Conservation (phyloP, 2,113 vertebrate species). For the Salminus brasiliensis region DNA sequence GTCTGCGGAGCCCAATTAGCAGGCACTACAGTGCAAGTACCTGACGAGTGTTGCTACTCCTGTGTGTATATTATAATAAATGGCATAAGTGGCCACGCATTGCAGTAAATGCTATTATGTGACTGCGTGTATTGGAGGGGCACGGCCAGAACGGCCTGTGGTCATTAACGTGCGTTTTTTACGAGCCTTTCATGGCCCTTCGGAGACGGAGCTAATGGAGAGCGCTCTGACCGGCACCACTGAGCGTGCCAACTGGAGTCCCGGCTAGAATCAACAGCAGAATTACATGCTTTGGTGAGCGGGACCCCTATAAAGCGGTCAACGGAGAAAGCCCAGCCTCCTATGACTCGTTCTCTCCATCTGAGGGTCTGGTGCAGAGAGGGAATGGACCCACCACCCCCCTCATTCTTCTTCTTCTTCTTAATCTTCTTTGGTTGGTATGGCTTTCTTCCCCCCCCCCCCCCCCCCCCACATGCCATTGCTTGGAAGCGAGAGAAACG, state of each 20-base stretch:
- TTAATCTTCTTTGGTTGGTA: constrained; percentile 8
- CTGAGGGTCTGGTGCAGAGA: constrained; percentile 9
- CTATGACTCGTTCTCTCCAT: constrained; percentile 48
- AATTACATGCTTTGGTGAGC: constrained; percentile 69
- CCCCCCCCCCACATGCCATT: constrained; percentile 13
- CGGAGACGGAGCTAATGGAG: constrained; percentile 62
- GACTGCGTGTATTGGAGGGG: constrained; percentile 43
- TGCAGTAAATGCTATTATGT: constrained; percentile 49
- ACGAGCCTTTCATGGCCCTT: constrained; percentile 64
- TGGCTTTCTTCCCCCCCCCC: constrained; percentile 49
- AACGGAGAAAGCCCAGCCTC: constrained; percentile 53
- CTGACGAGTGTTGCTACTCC: constrained; percentile 20
- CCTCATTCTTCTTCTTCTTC: too few species aligned
- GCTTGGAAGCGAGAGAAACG: constrained; percentile 43
- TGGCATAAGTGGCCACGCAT: constrained; percentile 37
- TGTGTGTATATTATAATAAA: constrained; percentile 32
- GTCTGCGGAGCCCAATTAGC: background rate
- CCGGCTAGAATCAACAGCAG: constrained; percentile 73
- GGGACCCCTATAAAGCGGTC: constrained; percentile 65
- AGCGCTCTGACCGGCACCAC: constrained; percentile 66
- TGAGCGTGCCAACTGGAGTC: constrained; percentile 62
- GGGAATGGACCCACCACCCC: background rate
- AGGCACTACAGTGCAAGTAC: constrained; percentile 9
- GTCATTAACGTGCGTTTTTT: constrained; percentile 67
- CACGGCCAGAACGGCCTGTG: constrained; percentile 55